Evolutionary conservation across 2,888 invertebrate genomes (phyloP), one percentile per base, ranked within the genome.

Genomic region (Cephus nigrinus): DNA sequence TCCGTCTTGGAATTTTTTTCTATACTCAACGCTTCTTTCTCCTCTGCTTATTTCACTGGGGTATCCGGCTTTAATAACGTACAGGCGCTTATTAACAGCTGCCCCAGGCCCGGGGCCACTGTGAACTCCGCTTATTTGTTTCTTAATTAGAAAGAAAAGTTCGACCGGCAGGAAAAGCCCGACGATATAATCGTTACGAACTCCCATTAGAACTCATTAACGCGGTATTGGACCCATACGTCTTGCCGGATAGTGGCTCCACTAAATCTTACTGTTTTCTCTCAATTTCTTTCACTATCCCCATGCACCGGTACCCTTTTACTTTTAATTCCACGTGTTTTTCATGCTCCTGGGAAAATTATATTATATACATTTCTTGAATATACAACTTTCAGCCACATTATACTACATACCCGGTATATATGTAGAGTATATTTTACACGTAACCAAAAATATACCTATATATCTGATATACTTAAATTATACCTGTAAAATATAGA

Each of bases 121-220:
- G 84, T 82, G 83, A 87, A 84, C 86, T 85, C 85, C 82, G 88
- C 87, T 88, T 88, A 87, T 89, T 88, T 88, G 89, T 89, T 88
- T 88, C 88, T 90, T 90, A 90, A 90, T 90, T 90, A 89, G 88
- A 89, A 89, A 89, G 88, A 89, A 89, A 90, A 89, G 86, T 89
- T 87, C 86, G 87, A 88, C 87, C 87, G 88, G 85, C 86, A 83
- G 83, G 69, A n/a, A 69, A 69, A 69, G 69, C 30, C 12, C 86
- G 88, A 85, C 88, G 89, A 89, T 90, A 40, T 40, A 88, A 90
- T 88, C 90, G 90, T 90, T 90, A 86, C 88, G 86, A 89, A 90
- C 88, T 89, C 88, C 89, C 88, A 90, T 90, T 90, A 90, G 88
- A 89, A 88, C 89, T 90, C 90, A 89, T 90, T 90, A 90, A 88